Conservation (phyloP, 2,113 vertebrate genomes). For the Gadus chalcogrammus region DNA sequence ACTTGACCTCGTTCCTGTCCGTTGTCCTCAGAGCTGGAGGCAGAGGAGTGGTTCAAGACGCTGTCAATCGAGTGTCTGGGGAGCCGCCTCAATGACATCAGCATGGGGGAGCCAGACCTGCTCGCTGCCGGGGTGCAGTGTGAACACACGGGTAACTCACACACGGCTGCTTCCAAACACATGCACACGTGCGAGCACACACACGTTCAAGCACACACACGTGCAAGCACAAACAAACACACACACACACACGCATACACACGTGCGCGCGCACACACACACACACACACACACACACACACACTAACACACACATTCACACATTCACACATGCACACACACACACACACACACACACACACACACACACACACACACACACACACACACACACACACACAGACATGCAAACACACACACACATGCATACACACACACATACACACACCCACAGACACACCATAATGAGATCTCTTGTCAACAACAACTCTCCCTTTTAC, state of each 20-base stretch:
- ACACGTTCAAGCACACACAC: background rate
- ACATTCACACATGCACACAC: background rate
- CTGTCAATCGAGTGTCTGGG: conserved; percentile 91
- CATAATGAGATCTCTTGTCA: too few species aligned
- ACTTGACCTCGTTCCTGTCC: background rate
- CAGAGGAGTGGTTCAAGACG: conserved; percentile 95
- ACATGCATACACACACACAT: too few species aligned
- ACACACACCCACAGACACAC: too few species aligned
- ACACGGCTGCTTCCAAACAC: conserved; percentile 3
- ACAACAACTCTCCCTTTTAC: too few species aligned
- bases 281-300: conserved; percentile 9
- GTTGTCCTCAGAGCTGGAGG: conserved; percentile 84
- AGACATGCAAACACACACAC: conserved; percentile 1
- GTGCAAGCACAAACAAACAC: background rate
- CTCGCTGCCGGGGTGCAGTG: conserved; percentile 92
- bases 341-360: background rate
- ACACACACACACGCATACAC: conserved; percentile 4
- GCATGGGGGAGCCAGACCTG: conserved; percentile 92
- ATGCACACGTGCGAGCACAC: background rate
- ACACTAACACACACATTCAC: background rate
- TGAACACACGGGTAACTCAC: conserved; percentile 85
- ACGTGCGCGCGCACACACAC: background rate
- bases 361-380: too few species aligned
- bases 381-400: background rate
- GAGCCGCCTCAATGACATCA: conserved; percentile 85